Evolutionary conservation across 1,140 invertebrate genomes (phyloP), one percentile per base, ranked within the genome.

Genomic region (Phocides pigmalion): DNA sequence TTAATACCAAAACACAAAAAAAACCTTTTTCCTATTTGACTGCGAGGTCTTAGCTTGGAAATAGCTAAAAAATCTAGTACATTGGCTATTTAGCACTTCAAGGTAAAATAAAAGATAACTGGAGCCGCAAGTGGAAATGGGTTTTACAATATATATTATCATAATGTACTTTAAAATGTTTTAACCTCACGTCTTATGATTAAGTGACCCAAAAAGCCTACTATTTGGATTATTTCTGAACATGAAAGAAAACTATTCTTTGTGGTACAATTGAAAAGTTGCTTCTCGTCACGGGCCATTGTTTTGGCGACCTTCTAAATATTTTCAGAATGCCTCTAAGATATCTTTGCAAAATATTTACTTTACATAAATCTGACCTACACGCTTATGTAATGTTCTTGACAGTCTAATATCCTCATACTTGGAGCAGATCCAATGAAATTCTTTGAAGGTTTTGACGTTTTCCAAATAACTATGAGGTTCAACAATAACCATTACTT

Each of bases 251-350:
- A 61, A 61, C 42, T 61, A 61, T 61, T 61, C 44, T 61, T 61
- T 61, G 44, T 49, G 44, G 28, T 61, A 61, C 56, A 61, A 61
- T 61, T 61, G 56, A 61, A 61, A 61, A 61, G 44, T 61, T 61
- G 56, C 42, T 61, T 61, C 56, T 49, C 28, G 44, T 61, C 44
- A 61, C 28, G 56, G 56, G 16, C 56, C 44, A 49, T 61, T 61
- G 56, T 61, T 61, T 61, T 61, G 42, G 44, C 44, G 56, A 61
- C 56, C 56, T 61, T 61, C 56, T 61, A 49, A 61, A 61, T 61
- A 61, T 61, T 61, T 61, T 49, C 44, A 61, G 56, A 61, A 61
- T 61, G 56, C 56, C 56, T 61, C 56, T 54, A 54, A 41, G 51
- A 61, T 47, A 49, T 47, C 22, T 59, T 59, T 28, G 42, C 25